Percentiles rank a stretch among this genome's conserved stretches.
phyloP scores from a whole-genome alignment of 2,888 invertebrate species.

The Crematogaster levior region DNA sequence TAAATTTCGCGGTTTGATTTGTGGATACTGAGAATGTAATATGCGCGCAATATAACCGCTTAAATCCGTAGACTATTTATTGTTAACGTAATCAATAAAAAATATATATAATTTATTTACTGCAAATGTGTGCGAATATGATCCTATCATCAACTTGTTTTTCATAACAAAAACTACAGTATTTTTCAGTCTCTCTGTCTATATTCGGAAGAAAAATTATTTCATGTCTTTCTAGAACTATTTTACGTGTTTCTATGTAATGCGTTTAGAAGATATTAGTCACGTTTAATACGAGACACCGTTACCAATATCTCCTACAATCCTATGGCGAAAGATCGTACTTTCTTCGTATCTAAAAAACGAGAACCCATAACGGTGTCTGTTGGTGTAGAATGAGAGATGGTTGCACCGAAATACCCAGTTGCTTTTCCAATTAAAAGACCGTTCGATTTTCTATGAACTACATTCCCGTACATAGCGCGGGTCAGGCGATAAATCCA shows the following conservation, averaged over 20 bases:
- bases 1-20: slow-evolving; percentile 25
- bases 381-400: background rate
- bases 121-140: background rate
- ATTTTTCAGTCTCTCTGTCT: background rate
- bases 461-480: background rate
- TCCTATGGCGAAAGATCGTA: slow-evolving; percentile 7
- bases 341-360: slow-evolving; percentile 26
- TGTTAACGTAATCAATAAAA: background rate
- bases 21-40: background rate
- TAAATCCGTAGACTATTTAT: background rate
- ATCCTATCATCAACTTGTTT: background rate
- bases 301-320: slow-evolving; percentile 31
- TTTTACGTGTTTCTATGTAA: background rate
- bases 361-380: slow-evolving; percentile 11
- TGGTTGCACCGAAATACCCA: background rate
- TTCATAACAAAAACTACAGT: background rate
- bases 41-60: background rate
- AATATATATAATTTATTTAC: background rate
- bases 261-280: slow-evolving; percentile 21
- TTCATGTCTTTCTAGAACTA: background rate
- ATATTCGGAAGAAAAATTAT: background rate
- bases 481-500: slow-evolving; percentile 67
- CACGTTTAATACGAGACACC: slow-evolving; percentile 21
- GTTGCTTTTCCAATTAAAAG: slow-evolving; percentile 47
- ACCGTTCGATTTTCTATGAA: slow-evolving; percentile 41